These are phyloP conservation scores for Plebejus melissa DNA, from an alignment of 2,888 invertebrate species.

Conservation along the genomic window DNA sequence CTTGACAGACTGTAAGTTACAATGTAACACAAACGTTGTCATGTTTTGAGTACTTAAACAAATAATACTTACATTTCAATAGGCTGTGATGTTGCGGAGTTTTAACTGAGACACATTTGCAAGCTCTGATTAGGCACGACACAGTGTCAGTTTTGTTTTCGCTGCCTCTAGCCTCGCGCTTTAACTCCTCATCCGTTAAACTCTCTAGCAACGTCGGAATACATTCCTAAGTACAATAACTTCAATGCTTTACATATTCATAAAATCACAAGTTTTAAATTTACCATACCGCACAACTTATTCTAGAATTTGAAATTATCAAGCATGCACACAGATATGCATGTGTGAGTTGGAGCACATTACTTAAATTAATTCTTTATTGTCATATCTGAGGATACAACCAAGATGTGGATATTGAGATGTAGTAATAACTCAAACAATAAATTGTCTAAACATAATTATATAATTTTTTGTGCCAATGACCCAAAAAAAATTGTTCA, in stretches of 20 bases:
- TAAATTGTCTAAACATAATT: too few species aligned
- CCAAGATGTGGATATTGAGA: too few species aligned
- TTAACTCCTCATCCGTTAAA: slow-evolving; percentile 96
- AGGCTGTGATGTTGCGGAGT: slow-evolving; percentile 90
- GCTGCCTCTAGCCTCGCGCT: slow-evolving; percentile 94
- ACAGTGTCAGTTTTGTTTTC: slow-evolving; percentile 98
- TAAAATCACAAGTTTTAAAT: not conserved
- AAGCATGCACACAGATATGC: too few species aligned
- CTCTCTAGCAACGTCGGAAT: slow-evolving; percentile 94
- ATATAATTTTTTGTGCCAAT: too few species aligned
- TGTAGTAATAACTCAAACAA: too few species aligned
- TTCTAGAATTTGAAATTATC: too few species aligned
- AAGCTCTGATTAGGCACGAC: slow-evolving; percentile 94
- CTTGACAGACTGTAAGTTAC: too few species aligned
- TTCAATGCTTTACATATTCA: slow-evolving; percentile 4
- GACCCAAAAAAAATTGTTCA: too few species aligned
- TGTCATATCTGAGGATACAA: too few species aligned
- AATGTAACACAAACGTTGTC: not conserved
- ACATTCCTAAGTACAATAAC: slow-evolving; percentile 83
- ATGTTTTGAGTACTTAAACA: not conserved
- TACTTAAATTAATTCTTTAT: too few species aligned
- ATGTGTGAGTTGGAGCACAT: too few species aligned
- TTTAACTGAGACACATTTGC: slow-evolving; percentile 92
- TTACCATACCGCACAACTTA: not conserved
- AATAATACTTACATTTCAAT: slow-evolving; percentile 70